Percentiles rank a stretch among this genome's conserved stretches.
phyloP scores from a whole-genome alignment of 2,888 invertebrate genomes.

The Athripsodes cinereus region DNA sequence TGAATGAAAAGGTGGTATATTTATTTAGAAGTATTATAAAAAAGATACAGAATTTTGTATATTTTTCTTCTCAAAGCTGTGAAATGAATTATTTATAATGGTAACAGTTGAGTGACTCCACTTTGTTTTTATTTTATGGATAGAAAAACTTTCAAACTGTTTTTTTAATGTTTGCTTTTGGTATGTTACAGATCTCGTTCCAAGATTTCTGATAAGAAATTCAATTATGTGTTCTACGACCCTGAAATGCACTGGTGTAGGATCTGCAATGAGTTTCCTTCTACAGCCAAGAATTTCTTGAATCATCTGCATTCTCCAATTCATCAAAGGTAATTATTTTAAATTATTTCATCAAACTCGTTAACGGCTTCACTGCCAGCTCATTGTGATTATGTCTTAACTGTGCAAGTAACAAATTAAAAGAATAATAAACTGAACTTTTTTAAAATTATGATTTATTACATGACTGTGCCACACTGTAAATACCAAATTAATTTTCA shows the following conservation, averaged over 20 bases:
- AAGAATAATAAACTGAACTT: not conserved
- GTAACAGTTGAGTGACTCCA: too few species aligned
- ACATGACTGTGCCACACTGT: too few species aligned
- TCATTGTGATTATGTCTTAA: too few species aligned
- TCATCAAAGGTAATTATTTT: constrained; percentile 55
- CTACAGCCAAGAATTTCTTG: constrained; percentile 79
- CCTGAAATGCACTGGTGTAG: constrained; percentile 90
- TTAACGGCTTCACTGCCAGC: too few species aligned
- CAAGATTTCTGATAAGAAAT: constrained; percentile 42
- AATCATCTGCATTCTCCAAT: constrained; percentile 75
- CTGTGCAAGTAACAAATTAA: too few species aligned
- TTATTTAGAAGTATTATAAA: too few species aligned
- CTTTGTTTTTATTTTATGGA: too few species aligned
- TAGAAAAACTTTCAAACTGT: too few species aligned
- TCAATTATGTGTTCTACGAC: constrained; percentile 80
- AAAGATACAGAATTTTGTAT: not conserved
- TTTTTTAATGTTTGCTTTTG: not conserved
- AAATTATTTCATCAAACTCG: too few species aligned
- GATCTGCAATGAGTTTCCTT: constrained; percentile 78
- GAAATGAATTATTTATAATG: not conserved
- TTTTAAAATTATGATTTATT: not conserved
- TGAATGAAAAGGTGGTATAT: too few species aligned
- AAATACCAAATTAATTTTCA: too few species aligned
- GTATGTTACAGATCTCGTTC: constrained; percentile 18
- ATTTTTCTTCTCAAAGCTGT: too few species aligned